Conservation (phyloP, 2,797 vertebrate genomes). For the Thalassophryne amazonica region DNA sequence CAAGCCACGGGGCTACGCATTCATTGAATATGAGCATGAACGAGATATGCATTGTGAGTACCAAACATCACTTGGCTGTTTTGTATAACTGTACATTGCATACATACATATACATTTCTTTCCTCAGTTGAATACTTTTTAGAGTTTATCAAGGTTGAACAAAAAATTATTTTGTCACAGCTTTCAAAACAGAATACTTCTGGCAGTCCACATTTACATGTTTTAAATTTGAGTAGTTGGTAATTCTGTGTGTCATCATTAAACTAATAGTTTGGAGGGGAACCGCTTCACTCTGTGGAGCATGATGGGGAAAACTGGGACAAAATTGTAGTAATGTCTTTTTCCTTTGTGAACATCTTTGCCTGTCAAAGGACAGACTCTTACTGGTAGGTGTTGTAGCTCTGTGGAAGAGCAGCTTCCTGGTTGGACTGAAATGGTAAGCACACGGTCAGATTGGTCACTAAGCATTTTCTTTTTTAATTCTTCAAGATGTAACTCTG, state of each 20-base stretch:
- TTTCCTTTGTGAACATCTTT: slow-evolving; percentile 62
- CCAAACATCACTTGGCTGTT: background rate
- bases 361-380: slow-evolving; percentile 73
- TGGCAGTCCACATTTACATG: slow-evolving; percentile 39
- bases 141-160: too few relatives aligned
- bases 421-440: slow-evolving; percentile 78
- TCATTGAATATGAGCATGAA: slow-evolving; percentile 96
- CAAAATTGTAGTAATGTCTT: slow-evolving; percentile 35
- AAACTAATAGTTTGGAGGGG: slow-evolving; percentile 40
- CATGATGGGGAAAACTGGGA: slow-evolving; percentile 32
- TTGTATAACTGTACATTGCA: too few relatives aligned
- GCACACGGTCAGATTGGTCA: slow-evolving; percentile 73
- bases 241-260: slow-evolving; percentile 53
- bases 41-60: slow-evolving; percentile 98
- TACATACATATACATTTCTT: too few relatives aligned
- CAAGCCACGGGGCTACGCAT: slow-evolving; percentile 93
- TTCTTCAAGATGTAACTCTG: slow-evolving; percentile 21
- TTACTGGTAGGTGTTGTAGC: slow-evolving; percentile 76
- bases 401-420: slow-evolving; percentile 74
- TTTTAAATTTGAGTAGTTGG: slow-evolving; percentile 25
- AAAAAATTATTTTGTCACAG: too few relatives aligned
- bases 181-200: background rate
- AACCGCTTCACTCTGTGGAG: slow-evolving; percentile 23
- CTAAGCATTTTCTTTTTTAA: slow-evolving; percentile 23
- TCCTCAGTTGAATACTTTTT: too few relatives aligned